Evolutionary conservation across 2,888 invertebrate genomes (phyloP).

Genomic region (Philonicus albiceps): DNA sequence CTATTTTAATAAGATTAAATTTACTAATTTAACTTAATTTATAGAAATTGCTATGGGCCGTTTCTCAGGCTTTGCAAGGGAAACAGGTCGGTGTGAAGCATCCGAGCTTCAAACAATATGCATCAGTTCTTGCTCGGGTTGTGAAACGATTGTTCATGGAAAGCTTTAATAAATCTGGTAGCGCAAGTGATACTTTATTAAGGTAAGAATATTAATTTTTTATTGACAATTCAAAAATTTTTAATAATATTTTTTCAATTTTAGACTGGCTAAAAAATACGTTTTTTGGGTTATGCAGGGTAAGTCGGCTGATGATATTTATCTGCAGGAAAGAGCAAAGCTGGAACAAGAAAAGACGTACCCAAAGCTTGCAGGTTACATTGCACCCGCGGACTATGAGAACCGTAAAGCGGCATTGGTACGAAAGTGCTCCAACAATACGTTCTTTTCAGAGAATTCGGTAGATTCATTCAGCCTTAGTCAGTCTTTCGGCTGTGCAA

Average conservation of each 20-base stretch:
- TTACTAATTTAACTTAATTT: not conserved
- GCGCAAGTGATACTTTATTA: slow-evolving; percentile 79
- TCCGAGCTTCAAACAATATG: slow-evolving; percentile 75
- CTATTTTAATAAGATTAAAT: not conserved
- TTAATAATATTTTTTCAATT: slow-evolving; percentile 46
- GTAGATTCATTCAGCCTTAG: slow-evolving; percentile 55
- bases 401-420: slow-evolving; percentile 53
- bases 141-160: slow-evolving; percentile 72
- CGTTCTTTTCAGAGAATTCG: slow-evolving; percentile 56
- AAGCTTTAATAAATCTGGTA: slow-evolving; percentile 66
- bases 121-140: slow-evolving; percentile 72
- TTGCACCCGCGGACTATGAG: slow-evolving; percentile 59
- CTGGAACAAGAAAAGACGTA: slow-evolving; percentile 55
- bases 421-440: slow-evolving; percentile 1
- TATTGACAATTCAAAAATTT: not conserved
- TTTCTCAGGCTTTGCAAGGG: slow-evolving; percentile 76
- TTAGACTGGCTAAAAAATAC: slow-evolving; percentile 71
- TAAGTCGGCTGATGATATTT: slow-evolving; percentile 71
- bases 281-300: slow-evolving; percentile 72
- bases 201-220: slow-evolving; percentile 64
- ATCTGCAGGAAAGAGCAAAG: slow-evolving; percentile 56
- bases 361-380: slow-evolving; percentile 57
- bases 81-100: slow-evolving; percentile 74
- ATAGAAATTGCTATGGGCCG: slow-evolving; percentile 81
- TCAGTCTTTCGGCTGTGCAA: slow-evolving; percentile 50